Evolutionary conservation across 2,113 vertebrate species (phyloP).

Genomic region (Leptobrachium leishanense): DNA sequence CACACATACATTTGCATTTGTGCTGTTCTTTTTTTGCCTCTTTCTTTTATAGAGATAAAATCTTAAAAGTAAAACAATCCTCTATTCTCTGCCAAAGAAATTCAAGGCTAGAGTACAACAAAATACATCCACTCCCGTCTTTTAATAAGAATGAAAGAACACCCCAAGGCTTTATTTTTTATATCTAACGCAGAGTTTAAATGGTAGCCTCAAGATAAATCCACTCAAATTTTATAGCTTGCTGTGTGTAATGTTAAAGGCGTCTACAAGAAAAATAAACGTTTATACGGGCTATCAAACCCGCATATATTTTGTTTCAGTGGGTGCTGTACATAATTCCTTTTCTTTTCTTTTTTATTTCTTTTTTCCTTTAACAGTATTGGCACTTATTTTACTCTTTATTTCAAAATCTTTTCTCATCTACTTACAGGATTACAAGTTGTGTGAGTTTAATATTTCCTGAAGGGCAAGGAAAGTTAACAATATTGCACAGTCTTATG

Average conservation of each 20-base stretch:
- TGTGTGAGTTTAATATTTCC: no score
- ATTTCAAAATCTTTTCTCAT: no score
- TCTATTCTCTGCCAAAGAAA: constrained; percentile 30
- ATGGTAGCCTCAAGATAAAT: constrained; percentile 46
- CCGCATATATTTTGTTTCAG: constrained; percentile 30
- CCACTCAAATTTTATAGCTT: constrained; percentile 43
- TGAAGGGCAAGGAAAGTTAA: no score
- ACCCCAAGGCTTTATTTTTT: constrained; percentile 50
- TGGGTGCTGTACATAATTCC: constrained; percentile 37
- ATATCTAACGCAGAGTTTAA: constrained; percentile 45
- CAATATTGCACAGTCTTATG: no score
- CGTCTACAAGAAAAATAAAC: constrained; percentile 42
- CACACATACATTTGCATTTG: no score
- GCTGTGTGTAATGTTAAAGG: constrained; percentile 44
- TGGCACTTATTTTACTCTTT: no score
- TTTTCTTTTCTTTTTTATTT: background rate
- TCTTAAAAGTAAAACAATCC: no score
- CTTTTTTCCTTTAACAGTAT: no score
- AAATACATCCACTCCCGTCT: constrained; percentile 39
- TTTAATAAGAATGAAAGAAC: constrained; percentile 48
- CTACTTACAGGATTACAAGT: no score
- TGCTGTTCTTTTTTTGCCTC: no score
- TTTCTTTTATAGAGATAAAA: no score
- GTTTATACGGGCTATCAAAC: constrained; percentile 44
- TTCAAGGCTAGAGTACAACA: constrained; percentile 37